Evolutionary conservation across 1,140 invertebrate genomes (phyloP), one percentile per base, ranked within the genome.

Genomic region (Zophobas morio): DNA sequence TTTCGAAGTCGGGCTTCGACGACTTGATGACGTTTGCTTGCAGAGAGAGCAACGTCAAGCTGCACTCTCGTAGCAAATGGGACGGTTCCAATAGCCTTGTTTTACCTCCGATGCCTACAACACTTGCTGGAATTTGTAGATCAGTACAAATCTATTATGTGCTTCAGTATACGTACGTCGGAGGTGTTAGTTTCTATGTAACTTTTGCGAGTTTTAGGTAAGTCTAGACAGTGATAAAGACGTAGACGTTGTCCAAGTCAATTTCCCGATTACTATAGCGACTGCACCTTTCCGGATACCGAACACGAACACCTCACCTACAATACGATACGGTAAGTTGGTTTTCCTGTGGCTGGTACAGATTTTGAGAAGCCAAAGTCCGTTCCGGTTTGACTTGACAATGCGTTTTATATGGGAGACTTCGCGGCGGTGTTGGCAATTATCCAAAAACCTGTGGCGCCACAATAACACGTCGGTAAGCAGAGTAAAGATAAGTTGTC

Each of bases 71-170:
- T 53, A 89, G 88, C 60, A 92, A 92, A 84, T 91, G 90, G 90
- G 91, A 94, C 81, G 92, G 91, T 46, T 88, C 90, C 0, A 91
- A 91, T 75, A 91, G 89, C 75, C 87, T 93, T 74, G 90, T 94
- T 73, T 89, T 96, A 42, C 94, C 94, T 4, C 90, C 94, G n/a
- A 93, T 95, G 88, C 94, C 94, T 6, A 94, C 94, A 0, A 94
- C 94, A 1, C 85, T 94, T 40, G 85, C 94, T 32, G 92, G 93
- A 1, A 90, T 95, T 49, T 95, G 94, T 86, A 89, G 93, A 75
- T 87, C 95, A 33, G 89, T 95, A 42, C 93, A 95, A 85, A 93
- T 96, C 76, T 94, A 94, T 83, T 96, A 96, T 84, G 89, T 94
- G 54, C 87, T 96, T 37, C 93, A 94, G 86, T 20, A 94, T 95